Evolutionary conservation across 2,797 vertebrate genomes (phyloP).

Genomic region (Acanthornis magna): DNA sequence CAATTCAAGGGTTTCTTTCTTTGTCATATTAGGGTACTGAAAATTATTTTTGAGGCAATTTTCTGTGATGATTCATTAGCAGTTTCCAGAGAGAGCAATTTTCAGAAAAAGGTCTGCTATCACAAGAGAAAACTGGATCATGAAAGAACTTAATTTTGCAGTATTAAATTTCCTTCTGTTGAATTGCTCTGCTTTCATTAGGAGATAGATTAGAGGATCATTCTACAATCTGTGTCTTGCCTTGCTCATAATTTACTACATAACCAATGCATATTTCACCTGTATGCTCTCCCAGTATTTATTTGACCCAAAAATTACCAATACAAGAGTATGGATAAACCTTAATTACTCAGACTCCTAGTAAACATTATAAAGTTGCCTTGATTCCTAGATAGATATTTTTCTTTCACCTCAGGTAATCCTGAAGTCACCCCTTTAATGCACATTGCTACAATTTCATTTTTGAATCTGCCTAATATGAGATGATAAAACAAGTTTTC

Average conservation of each 20-base stretch:
- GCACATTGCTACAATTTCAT: not conserved
- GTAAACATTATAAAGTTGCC: not conserved
- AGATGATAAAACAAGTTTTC: not conserved
- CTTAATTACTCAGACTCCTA: not conserved
- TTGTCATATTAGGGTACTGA: not conserved
- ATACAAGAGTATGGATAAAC: not conserved
- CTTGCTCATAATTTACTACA: not conserved
- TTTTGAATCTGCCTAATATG: not conserved
- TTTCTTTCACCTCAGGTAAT: not conserved
- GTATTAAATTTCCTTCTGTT: not conserved
- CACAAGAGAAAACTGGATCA: not conserved
- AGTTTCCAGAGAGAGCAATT: not conserved
- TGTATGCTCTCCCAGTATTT: not conserved
- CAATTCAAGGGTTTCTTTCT: not conserved
- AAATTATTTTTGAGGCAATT: not conserved
- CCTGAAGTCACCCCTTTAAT: not conserved
- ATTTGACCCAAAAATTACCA: not conserved
- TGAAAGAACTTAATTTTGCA: not conserved
- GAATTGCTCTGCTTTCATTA: not conserved
- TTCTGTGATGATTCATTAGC: not conserved
- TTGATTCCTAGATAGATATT: not conserved
- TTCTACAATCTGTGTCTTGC: not conserved
- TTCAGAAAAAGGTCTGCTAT: not conserved
- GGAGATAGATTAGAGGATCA: not conserved
- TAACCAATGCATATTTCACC: not conserved